Percentiles rank a stretch among this genome's conserved stretches.
These are phyloP conservation scores for Phyto melanocephala DNA, from an alignment of 2,888 invertebrate genomes.

Conservation along the genomic window DNA sequence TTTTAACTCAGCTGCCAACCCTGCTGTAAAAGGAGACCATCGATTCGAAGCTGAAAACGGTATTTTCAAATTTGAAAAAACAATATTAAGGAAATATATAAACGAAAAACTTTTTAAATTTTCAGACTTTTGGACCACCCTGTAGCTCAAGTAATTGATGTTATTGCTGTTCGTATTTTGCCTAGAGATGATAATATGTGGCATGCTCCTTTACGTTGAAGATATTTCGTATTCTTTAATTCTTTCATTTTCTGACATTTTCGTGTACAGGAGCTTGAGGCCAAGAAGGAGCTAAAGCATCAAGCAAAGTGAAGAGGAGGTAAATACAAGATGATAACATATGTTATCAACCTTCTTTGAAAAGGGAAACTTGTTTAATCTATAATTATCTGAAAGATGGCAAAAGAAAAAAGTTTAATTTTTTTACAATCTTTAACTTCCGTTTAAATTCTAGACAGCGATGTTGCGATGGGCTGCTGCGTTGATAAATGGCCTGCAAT, in stretches of 20 bases:
- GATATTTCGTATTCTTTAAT: not conserved
- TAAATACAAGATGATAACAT: slow-evolving; percentile 35
- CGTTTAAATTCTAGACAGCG: slow-evolving; percentile 45
- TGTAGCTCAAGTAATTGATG: too few relatives aligned
- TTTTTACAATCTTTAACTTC: slow-evolving; percentile 45
- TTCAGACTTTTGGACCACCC: slow-evolving; percentile 31
- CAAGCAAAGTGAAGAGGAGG: not conserved
- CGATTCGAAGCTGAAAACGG: too few relatives aligned
- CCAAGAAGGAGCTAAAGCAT: not conserved
- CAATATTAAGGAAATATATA: too few relatives aligned
- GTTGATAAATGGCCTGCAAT: slow-evolving; percentile 41
- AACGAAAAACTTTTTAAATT: too few relatives aligned
- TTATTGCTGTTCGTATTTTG: not conserved
- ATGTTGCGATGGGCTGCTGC: slow-evolving; percentile 30
- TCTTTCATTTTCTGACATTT: slow-evolving; percentile 34
- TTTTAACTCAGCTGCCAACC: too few relatives aligned
- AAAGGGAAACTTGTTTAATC: slow-evolving; percentile 57
- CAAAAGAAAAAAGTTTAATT: not conserved
- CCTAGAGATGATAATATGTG: slow-evolving; percentile 48
- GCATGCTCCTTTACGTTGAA: slow-evolving; percentile 32
- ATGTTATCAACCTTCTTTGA: slow-evolving; percentile 32
- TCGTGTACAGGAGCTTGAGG: slow-evolving; percentile 39
- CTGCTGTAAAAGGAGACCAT: too few relatives aligned
- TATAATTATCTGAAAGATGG: not conserved
- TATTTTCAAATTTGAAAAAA: too few relatives aligned